Evolutionary conservation across 2,888 invertebrate genomes (phyloP), one percentile per base, ranked within the genome.

Genomic region (Crioceris asparagi): DNA sequence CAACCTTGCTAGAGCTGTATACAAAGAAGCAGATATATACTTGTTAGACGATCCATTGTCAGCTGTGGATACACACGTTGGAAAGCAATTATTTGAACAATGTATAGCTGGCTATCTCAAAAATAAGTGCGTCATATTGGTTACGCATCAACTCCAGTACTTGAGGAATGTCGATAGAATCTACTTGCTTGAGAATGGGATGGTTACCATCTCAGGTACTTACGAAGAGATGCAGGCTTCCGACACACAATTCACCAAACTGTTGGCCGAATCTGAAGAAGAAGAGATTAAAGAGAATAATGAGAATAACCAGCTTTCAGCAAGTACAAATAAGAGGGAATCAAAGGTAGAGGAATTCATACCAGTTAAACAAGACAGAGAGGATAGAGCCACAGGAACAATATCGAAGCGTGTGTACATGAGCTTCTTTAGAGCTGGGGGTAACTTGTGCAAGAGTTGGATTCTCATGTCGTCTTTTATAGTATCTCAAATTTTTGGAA

Each of bases 11-110:
- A 74, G 91, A 46, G 81, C 87, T 0, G 75, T 90, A 2, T 91
- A 90, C 62, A 77, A 79, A 32, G 76, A 86, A 38, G 78, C 85
- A 0, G 84, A 87, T 44, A 79, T 91, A 43, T 91, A 87, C 56
- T 64, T 91, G 7, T 65, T 92, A 34, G 91, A 92, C 60, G 91
- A 92, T 66, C 91, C 91, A 0, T 66, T 92, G 15, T 82, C 86
- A 44, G 90, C 91, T 0, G 90, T 91, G 5, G 92, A 92, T 65
- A 75, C 87, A 0, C 83, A 84, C 57, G 90, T 91, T 2, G 86
- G 87, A 1, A 75, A 83, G 1, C 83, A 86, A 61, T 69, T 92
- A 48, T 91, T 90, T 64, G 84, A 88, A 55, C 74, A 81, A 53
- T 86, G 83, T 54, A 71, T 84, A 32, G 69, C 50, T 7, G 53